Percentiles rank a stretch among this genome's conserved stretches.
phyloP scores from a whole-genome alignment of 1,140 invertebrate species.

The Tetraneura akinire region DNA sequence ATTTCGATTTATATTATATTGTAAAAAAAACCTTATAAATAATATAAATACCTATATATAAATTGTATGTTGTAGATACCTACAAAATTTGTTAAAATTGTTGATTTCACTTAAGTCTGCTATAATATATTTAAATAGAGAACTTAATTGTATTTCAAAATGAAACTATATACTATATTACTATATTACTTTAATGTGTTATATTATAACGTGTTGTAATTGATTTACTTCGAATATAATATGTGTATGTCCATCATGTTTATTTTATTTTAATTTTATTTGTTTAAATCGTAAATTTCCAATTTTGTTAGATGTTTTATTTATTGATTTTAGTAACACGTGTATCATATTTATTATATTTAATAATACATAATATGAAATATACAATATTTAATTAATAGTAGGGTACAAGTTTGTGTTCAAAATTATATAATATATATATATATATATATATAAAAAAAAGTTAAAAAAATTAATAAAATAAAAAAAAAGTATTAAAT shows the following conservation, averaged over 20 bases:
- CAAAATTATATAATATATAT: too few species aligned
- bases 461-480: constrained; percentile 27
- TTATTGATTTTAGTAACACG: constrained; percentile 16
- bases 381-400: constrained; percentile 10
- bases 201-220: constrained; percentile 18
- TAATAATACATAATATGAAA: background rate
- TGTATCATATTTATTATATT: background rate
- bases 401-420: constrained; percentile 46
- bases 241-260: constrained; percentile 36
- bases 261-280: constrained; percentile 37
- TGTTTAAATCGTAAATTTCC: constrained; percentile 42
- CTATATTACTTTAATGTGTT: background rate
- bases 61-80: constrained; percentile 10
- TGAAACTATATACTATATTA: background rate
- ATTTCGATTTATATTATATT: constrained; percentile 26
- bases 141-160: constrained; percentile 6
- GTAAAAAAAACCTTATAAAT: constrained; percentile 24
- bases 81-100: constrained; percentile 11
- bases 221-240: constrained; percentile 14
- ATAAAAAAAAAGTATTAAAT: constrained; percentile 48
- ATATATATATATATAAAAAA: too few species aligned
- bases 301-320: constrained; percentile 36
- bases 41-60: too few species aligned
- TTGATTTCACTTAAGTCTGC: background rate
- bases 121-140: background rate